phyloP scores from a whole-genome alignment of 1,140 invertebrate genomes.

The Drosophila truncata region DNA sequence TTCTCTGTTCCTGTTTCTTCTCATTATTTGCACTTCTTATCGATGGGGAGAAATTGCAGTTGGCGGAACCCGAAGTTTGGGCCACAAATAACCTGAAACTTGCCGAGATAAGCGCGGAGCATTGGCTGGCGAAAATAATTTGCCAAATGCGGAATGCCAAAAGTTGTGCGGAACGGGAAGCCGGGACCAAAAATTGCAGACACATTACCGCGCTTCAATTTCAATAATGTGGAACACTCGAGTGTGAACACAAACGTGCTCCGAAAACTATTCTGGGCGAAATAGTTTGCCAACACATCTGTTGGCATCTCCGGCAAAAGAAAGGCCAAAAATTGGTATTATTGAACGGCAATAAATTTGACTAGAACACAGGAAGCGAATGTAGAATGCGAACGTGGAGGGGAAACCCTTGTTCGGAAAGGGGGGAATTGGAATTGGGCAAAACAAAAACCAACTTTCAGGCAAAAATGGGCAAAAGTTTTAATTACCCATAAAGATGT shows the following conservation, averaged over 20 bases:
- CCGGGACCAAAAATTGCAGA: conserved; percentile 49
- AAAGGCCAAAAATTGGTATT: conserved; percentile 67
- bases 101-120: conserved; percentile 50
- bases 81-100: conserved; percentile 66
- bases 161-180: conserved; percentile 45
- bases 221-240: conserved; percentile 75
- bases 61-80: conserved; percentile 28
- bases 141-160: conserved; percentile 63
- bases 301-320: conserved; percentile 48
- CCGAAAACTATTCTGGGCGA: conserved; percentile 58
- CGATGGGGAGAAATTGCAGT: conserved; percentile 38
- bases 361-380: conserved; percentile 32
- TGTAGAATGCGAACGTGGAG: conserved; percentile 15
- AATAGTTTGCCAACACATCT: conserved; percentile 72
- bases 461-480: conserved; percentile 80
- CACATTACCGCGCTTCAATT: conserved; percentile 58
- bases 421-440: conserved; percentile 15
- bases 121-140: conserved; percentile 71
- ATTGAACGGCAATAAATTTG: conserved; percentile 81
- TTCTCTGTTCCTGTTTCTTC: background rate
- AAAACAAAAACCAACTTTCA: conserved; percentile 69
- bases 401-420: conserved; percentile 5
- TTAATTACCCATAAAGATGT: conserved; percentile 85
- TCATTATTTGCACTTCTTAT: conserved; percentile 46
- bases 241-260: conserved; percentile 70